Conservation (phyloP, 2,888 invertebrate genomes). For the Myathropa florea region DNA sequence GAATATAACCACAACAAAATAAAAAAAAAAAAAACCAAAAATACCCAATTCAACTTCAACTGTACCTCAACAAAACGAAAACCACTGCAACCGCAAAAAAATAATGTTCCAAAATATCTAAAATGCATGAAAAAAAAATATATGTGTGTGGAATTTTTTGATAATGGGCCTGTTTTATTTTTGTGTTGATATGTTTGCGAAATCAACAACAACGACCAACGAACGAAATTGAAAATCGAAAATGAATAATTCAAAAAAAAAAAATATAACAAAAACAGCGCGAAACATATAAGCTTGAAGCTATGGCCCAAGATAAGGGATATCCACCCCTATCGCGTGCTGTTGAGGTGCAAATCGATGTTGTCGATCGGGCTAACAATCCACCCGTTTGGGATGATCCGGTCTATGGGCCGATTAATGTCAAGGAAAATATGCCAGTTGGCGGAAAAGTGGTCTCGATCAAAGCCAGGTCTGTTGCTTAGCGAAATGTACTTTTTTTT, state of each 20-base stretch:
- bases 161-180: constrained; percentile 1
- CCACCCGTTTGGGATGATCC: constrained; percentile 98
- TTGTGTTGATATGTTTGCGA: constrained; percentile 3
- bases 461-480: constrained; percentile 96
- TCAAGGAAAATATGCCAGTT: constrained; percentile 98
- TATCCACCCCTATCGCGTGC: constrained; percentile 96
- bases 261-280: constrained; percentile 83
- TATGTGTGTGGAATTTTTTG: constrained; percentile 48
- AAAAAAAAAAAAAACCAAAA: constrained; percentile 19
- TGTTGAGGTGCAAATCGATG: constrained; percentile 99
- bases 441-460: constrained; percentile 98
- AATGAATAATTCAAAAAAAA: too few relatives aligned
- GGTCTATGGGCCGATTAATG: constrained; percentile 98
- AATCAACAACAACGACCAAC: constrained; percentile 45
- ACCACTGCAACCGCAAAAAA: constrained; percentile 2
- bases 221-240: constrained; percentile 3
- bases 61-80: constrained; percentile 41
- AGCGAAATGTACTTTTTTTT: constrained; percentile 52
- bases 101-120: constrained; percentile 18
- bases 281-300: constrained; percentile 98
- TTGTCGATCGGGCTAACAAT: constrained; percentile 98
- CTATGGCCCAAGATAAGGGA: constrained; percentile 99
- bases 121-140: constrained; percentile 46
- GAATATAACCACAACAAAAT: constrained; percentile 53
- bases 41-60: constrained; percentile 30